Evolutionary conservation across 1,140 invertebrate genomes (phyloP).

Genomic region (Ceratosolen solmsi): DNA sequence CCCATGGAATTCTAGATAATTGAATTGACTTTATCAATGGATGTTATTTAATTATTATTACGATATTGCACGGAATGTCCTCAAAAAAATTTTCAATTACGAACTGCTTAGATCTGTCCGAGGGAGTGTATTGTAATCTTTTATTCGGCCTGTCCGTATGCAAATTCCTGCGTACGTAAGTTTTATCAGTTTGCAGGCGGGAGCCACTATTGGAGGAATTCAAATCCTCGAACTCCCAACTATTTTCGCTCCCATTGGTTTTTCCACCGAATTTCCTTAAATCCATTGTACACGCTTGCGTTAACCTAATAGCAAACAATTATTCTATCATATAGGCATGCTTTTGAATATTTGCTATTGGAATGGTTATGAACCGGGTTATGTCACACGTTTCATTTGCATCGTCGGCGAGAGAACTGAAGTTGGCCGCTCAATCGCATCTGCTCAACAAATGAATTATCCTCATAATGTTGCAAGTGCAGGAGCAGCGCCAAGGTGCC

Average conservation of each 20-base stretch:
- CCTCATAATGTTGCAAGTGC: conserved; percentile 19
- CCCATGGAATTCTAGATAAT: conserved; percentile 33
- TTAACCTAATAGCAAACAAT: not conserved
- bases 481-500: not conserved
- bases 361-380: no score
- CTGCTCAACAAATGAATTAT: conserved; percentile 53
- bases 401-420: conserved; percentile 31
- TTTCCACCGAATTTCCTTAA: no score
- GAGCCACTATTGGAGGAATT: not conserved
- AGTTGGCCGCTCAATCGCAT: conserved; percentile 38
- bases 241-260: no score
- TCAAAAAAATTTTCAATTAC: not conserved
- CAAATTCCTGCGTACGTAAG: not conserved
- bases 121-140: not conserved
- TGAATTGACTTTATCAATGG: no score
- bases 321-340: not conserved
- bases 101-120: not conserved
- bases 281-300: not conserved
- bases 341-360: not conserved
- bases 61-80: not conserved
- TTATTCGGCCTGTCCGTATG: not conserved
- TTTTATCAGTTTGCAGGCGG: not conserved
- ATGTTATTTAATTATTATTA: no score
- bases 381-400: no score
- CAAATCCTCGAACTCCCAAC: no score